Evolutionary conservation across 2,888 invertebrate species (phyloP).

Genomic region (Drosophila paranaensis): DNA sequence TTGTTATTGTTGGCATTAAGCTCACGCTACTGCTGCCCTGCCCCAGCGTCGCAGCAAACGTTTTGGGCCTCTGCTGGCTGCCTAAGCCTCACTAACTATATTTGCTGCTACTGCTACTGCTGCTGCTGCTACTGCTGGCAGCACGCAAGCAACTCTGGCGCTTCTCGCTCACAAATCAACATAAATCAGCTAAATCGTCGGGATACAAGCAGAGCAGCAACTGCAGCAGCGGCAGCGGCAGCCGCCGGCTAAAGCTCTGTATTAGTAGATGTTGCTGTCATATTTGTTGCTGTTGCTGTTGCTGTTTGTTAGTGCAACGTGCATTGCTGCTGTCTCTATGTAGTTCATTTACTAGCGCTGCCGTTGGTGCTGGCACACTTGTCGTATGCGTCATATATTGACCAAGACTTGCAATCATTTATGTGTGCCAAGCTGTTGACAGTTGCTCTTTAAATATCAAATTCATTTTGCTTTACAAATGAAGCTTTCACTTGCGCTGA

Average conservation of each 20-base stretch:
- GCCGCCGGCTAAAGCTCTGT: constrained; percentile 40
- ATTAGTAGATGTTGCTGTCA: constrained; percentile 57
- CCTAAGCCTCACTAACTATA: neutral
- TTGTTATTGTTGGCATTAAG: constrained; percentile 70
- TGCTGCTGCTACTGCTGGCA: constrained; percentile 29
- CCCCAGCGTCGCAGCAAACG: constrained; percentile 41
- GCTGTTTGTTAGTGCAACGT: constrained; percentile 7
- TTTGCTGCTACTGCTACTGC: neutral
- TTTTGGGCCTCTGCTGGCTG: constrained; percentile 45
- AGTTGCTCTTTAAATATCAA: constrained; percentile 8
- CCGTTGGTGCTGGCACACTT: constrained; percentile 39
- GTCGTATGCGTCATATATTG: constrained; percentile 59
- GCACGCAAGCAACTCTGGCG: constrained; percentile 27
- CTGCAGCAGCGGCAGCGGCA: constrained; percentile 18
- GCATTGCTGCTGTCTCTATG: constrained; percentile 7
- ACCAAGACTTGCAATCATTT: constrained; percentile 18
- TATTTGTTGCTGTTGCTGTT: constrained; percentile 26
- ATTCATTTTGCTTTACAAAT: constrained; percentile 7
- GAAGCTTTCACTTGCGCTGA: neutral
- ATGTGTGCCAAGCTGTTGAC: constrained; percentile 36
- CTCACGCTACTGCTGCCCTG: constrained; percentile 53
- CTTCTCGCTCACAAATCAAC: constrained; percentile 74
- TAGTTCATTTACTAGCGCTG: constrained; percentile 31
- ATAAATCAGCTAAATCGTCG: constrained; percentile 79
- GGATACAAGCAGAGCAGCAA: constrained; percentile 61